Evolutionary conservation across 2,113 vertebrate species (phyloP).

Genomic region (Notarius quadriscutis): DNA sequence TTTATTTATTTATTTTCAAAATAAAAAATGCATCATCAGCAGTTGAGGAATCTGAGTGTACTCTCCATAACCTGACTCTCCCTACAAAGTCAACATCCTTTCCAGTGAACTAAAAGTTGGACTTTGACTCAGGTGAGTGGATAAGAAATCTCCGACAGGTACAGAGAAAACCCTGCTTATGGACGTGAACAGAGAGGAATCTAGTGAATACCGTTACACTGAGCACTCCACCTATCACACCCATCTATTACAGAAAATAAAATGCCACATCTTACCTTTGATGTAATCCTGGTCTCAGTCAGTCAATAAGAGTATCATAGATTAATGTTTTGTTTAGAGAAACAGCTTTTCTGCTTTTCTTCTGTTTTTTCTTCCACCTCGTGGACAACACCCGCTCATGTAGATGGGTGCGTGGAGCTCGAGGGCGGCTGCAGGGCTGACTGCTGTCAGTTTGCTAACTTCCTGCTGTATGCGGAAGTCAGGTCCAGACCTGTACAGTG

Average conservation of each 20-base stretch:
- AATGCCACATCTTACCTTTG: constrained; percentile 41
- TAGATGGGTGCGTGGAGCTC: constrained; percentile 53
- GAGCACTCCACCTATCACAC: neutral
- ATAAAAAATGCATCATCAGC: neutral
- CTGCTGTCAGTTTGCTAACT: constrained; percentile 58
- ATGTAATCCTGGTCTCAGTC: constrained; percentile 23
- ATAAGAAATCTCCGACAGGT: neutral
- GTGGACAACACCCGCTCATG: constrained; percentile 29
- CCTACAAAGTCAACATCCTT: neutral
- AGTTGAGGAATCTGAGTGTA: neutral
- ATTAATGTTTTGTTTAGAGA: neutral
- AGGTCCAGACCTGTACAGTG: constrained; percentile 69
- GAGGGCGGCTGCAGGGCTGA: constrained; percentile 48
- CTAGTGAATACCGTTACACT: neutral
- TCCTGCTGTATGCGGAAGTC: constrained; percentile 77
- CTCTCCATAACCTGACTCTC: neutral
- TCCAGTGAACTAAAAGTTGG: neutral
- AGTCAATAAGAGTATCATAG: constrained; percentile 25
- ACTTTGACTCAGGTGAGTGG: constrained; percentile 18
- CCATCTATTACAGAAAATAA: neutral
- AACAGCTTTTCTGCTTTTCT: neutral
- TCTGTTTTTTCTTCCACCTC: neutral
- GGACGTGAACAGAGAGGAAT: neutral
- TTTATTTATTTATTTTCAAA: neutral
- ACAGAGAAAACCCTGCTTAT: neutral